Base-by-base conservation (phyloP, 2,888 invertebrate genomes). In the Drosophila anomelani region DNA sequence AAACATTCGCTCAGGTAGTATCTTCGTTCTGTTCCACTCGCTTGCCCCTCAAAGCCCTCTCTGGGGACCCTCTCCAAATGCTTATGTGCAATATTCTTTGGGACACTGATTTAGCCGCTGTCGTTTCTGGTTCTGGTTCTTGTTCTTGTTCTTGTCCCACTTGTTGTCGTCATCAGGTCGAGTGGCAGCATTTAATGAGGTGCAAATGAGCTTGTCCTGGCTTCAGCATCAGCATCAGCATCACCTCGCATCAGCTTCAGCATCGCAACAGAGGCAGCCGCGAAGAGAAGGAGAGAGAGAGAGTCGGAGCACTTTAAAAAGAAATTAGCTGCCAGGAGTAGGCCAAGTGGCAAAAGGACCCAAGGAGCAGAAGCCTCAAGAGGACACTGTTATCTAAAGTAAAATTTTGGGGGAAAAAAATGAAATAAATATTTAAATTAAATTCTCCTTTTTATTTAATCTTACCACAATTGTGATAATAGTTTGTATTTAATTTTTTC, bases 181-280 rank as follows among this genome's bases (percentile, higher is more conserved):
- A 88, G 86, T 86, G 81, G 76, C 85, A 83, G 81, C 78, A 86
- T 90, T 89, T 88, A 89, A 89, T 89, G 90, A 89, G 89, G 88
- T 90, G 89, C 88, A 89, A 89, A 89, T 90, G 89, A 89, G 90
- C 83, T 83, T 89, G 86, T 83, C 73, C 74, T 67, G 81, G 77
- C 79, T 74, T 71, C 71, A 75, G 54, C 41, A 17, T 12, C 56
- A 32, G 20, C 56, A 44, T 15, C 56, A 34, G 54, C 76, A 66
- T 55, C 46, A 71, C 64, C 49, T 47, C 49, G 36, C 51, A 53
- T 58, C 58, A 38, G 46, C 46, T 26, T 23, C 41, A 43, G 43
- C 53, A 38, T n/a, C 23, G 26, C 32, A 43, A 12, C 49, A n/a
- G 47, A 20, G 43, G 29, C 12, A 38, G 32, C 41, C 38, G 41